Base-by-base conservation (phyloP, 1,140 invertebrate species). In the Aphis gossypii region DNA sequence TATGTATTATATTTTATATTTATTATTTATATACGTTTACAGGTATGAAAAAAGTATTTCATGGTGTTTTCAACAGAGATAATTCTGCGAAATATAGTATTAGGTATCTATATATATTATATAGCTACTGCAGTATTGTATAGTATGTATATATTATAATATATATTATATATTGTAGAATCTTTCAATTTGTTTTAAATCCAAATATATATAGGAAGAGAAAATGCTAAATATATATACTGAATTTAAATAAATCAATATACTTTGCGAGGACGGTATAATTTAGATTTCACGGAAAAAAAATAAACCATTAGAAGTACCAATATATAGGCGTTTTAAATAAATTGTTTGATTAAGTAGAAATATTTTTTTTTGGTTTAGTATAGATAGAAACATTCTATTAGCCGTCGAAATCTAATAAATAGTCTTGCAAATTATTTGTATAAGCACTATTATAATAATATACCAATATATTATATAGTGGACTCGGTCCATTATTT, bases 311-410 rank as follows among this genome's bases (percentile, higher is more conserved):
- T 76, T 76, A n/a, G 5, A 20, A 30, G 8, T 41, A 41, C 38
- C 38, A 51, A 14, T 51, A 51, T 76, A 76, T 76, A 54, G 7
- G n/a, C 38, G 35, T 51, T 89, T 89, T 89, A 51, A 54, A 89
- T 51, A 51, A 54, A 89, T 51, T 89, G 87, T 89, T 89, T 54
- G 84, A 87, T 54, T 89, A 89, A 89, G n/a, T 38, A 23, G 18
- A 54, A 20, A 54, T 51, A 87, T 44, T 54, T 1, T n/a, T n/a
- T 89, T 89, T 87, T 87, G 51, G 87, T 89, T 89, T 89, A 89
- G 35, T 54, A 44, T 48, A n/a, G 44, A 46, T 46, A 90, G 25
- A 90, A 60, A 90, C n/a, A 68, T 44, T 44, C 68, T 23, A 90
- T 38, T 56, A 46, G 23, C 38, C 21, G 56, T 38, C 56, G 6